These are phyloP conservation scores for Tineola bisselliella DNA, from an alignment of 2,888 invertebrate species.

Conservation along the genomic window DNA sequence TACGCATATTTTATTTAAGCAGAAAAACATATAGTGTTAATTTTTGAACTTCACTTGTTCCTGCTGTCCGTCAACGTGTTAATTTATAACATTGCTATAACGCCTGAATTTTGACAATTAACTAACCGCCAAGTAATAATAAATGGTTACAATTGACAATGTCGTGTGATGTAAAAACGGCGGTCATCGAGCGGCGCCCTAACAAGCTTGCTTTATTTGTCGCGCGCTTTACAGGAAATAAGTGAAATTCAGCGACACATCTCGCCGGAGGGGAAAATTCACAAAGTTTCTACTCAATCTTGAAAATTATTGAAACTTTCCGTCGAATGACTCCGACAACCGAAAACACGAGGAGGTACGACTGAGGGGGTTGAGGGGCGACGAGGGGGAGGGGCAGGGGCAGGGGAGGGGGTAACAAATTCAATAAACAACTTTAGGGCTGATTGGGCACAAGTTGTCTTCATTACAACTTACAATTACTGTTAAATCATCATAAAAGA, in stretches of 20 bases:
- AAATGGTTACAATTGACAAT: too few species aligned
- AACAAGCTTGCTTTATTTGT: conserved; percentile 7
- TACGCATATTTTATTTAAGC: too few species aligned
- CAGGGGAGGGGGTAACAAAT: not conserved
- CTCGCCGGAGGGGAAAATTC: conserved; percentile 5
- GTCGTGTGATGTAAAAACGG: not conserved
- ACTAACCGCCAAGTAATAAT: too few species aligned
- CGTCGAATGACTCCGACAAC: not conserved
- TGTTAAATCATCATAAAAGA: too few species aligned
- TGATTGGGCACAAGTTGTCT: not conserved
- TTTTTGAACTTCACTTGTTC: too few species aligned
- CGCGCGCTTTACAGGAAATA: not conserved
- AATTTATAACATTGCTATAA: too few species aligned
- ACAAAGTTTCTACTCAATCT: conserved; percentile 10
- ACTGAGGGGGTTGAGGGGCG: too few species aligned
- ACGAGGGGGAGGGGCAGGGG: not conserved
- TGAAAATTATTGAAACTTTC: conserved; percentile 10
- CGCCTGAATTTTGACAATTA: too few species aligned
- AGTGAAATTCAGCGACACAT: conserved; percentile 6
- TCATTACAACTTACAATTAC: not conserved
- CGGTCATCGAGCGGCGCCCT: not conserved
- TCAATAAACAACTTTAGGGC: conserved; percentile 5
- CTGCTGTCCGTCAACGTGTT: too few species aligned
- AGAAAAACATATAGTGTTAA: too few species aligned
- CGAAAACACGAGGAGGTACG: not conserved